phyloP scores from a whole-genome alignment of 2,113 vertebrate species.

The Alexandromys fortis region DNA sequence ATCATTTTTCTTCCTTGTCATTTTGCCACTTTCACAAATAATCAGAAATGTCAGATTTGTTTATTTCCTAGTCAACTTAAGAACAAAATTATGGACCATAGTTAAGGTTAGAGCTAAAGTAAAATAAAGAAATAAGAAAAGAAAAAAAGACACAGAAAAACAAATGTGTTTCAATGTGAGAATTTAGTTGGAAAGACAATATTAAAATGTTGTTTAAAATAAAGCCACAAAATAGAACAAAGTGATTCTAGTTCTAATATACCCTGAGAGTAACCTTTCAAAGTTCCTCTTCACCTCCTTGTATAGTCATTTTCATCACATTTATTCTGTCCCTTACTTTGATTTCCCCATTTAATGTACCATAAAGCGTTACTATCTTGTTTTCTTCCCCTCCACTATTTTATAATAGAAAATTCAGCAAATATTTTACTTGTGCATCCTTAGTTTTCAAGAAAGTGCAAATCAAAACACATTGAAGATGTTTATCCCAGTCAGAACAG shows the following conservation, averaged over 20 bases:
- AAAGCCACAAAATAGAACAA: neutral
- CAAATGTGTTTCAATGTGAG: slow-evolving; percentile 14
- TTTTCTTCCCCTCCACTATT: neutral
- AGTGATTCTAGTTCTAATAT: neutral
- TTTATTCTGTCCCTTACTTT: neutral
- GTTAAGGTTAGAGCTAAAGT: neutral
- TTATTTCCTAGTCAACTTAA: slow-evolving; percentile 47
- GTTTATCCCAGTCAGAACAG: neutral
- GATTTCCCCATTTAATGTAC: slow-evolving; percentile 8
- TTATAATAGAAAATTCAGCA: neutral
- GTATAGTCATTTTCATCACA: neutral
- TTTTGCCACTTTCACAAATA: slow-evolving; percentile 36
- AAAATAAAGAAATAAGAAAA: neutral
- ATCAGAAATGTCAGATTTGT: neutral
- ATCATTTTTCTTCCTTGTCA: slow-evolving; percentile 42
- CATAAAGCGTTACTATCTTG: neutral
- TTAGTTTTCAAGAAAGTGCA: neutral
- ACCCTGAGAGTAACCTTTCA: neutral
- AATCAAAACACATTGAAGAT: neutral
- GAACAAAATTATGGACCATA: neutral
- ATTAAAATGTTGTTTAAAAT: neutral
- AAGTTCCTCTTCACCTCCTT: neutral
- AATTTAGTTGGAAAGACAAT: neutral
- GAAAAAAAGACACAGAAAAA: neutral
- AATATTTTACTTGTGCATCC: neutral